Evolutionary conservation across 2,888 invertebrate genomes (phyloP).

Genomic region (Eledona agricola): DNA sequence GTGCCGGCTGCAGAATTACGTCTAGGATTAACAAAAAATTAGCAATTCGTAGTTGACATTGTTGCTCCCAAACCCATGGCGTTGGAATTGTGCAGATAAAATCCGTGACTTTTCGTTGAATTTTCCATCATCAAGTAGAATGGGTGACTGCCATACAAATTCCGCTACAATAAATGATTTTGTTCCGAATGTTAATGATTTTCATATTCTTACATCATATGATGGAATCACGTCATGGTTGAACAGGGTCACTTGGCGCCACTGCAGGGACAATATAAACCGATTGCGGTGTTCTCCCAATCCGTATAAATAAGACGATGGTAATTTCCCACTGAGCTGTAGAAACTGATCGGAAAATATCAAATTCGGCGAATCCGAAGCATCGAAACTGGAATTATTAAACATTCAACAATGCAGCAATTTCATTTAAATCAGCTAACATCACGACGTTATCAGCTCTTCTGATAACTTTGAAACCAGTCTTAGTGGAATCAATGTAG

Average conservation of each 20-base stretch:
- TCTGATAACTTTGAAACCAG: slow-evolving; percentile 72
- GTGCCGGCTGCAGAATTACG: slow-evolving; percentile 79
- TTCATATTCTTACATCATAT: slow-evolving; percentile 67
- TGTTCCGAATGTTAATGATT: background rate
- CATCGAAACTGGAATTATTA: slow-evolving; percentile 69
- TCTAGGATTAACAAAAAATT: slow-evolving; percentile 68
- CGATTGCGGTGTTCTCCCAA: slow-evolving; percentile 74
- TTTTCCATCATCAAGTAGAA: slow-evolving; percentile 80
- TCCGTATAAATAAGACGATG: slow-evolving; percentile 75
- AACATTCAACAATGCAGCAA: background rate
- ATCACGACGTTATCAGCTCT: slow-evolving; percentile 65
- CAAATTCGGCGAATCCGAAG: slow-evolving; percentile 72
- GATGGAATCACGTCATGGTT: slow-evolving; percentile 73
- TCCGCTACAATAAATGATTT: slow-evolving; percentile 64
- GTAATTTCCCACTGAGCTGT: slow-evolving; percentile 71
- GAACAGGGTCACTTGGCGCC: slow-evolving; percentile 75
- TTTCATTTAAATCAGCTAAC: slow-evolving; percentile 55
- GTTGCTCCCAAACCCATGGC: slow-evolving; percentile 90
- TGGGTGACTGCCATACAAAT: slow-evolving; percentile 84
- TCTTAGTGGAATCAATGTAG: slow-evolving; percentile 64
- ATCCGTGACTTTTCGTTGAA: slow-evolving; percentile 75
- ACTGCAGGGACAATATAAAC: slow-evolving; percentile 70
- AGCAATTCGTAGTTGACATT: background rate
- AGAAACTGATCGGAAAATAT: slow-evolving; percentile 80
- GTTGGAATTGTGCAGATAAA: slow-evolving; percentile 83